Base-by-base conservation (phyloP, 2,797 vertebrate species). In the Sorex maritimensis region DNA sequence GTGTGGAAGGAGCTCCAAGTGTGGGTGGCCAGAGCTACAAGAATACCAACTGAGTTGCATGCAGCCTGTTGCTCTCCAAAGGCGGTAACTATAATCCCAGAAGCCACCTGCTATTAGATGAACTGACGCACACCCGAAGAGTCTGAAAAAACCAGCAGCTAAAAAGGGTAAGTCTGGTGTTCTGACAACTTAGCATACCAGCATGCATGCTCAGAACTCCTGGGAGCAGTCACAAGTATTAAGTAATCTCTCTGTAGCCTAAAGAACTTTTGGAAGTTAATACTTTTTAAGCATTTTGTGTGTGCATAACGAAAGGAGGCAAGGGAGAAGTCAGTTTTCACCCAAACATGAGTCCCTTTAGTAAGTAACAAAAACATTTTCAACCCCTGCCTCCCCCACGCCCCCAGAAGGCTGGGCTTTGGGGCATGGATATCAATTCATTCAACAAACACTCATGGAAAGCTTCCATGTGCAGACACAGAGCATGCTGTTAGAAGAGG, bases 131-230 rank as follows among this genome's bases (percentile, higher is more conserved):
- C 7, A 2, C 23, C 44, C n/a, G 26, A 52, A 44, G 10, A 52
- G 49, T 3, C 74, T 23, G 0, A 15, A 52, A 75, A 44, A 77
- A 86, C 68, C 46, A 86, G 38, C 38, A 28, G 58, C 67, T 71
- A 58, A 72, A 61, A 55, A 24, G 15, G 75, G 26, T 3, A 55
- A 41, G 14, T 10, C 21, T 26, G 5, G 74, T 4, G 69, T 9
- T 55, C 79, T 80, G 15, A 30, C 14, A 83, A 17, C 34, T 30
- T 68, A 68, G 6, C 82, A 69, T 5, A 49, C 1, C 0, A 2
- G 28, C 30, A 77, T 19, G 30, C 69, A 65, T 82, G 83, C 87
- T 93, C 65, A 34, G 38, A 93, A 81, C n/a, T 74, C 80, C 21
- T 73, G 6, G 74, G 49, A 30, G 61, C 11, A 26, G 38, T n/a